phyloP scores from a whole-genome alignment of 2,113 vertebrate species.

The Stercorarius parasiticus region DNA sequence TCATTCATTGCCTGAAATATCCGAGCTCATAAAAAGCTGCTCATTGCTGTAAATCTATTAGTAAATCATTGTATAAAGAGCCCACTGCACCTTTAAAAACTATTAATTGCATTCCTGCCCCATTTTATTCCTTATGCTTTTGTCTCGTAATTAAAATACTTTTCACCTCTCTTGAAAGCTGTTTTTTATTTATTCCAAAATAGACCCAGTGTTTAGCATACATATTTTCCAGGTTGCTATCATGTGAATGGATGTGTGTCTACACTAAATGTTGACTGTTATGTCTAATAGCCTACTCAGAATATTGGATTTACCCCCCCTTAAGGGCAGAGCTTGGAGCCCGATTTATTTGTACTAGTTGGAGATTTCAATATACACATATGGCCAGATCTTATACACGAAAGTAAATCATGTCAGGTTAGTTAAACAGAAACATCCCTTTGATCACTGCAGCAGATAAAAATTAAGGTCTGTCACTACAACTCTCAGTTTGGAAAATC shows the following conservation, averaged over 20 bases:
- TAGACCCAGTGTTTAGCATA: not conserved
- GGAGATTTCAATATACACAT: not conserved
- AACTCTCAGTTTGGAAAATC: not conserved
- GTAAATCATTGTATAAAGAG: not conserved
- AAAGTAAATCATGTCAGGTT: slow-evolving; percentile 33
- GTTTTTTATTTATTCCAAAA: not conserved
- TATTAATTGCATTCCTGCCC: not conserved
- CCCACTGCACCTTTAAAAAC: not conserved
- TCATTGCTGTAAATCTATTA: not conserved
- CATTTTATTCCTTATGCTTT: not conserved
- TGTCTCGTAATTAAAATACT: not conserved
- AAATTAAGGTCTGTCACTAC: not conserved
- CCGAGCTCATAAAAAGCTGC: not conserved
- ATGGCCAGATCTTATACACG: not conserved
- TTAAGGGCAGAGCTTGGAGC: not conserved
- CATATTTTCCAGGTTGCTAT: not conserved
- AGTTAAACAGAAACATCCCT: slow-evolving; percentile 42
- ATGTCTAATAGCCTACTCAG: not conserved
- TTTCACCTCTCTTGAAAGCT: not conserved
- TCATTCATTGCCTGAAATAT: slow-evolving; percentile 13
- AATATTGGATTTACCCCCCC: slow-evolving; percentile 30
- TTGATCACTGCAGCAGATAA: slow-evolving; percentile 32
- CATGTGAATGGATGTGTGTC: not conserved
- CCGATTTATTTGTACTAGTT: not conserved
- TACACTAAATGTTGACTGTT: not conserved